Conservation (phyloP, 2,888 invertebrate species). For the Strigamia transsilvanica region DNA sequence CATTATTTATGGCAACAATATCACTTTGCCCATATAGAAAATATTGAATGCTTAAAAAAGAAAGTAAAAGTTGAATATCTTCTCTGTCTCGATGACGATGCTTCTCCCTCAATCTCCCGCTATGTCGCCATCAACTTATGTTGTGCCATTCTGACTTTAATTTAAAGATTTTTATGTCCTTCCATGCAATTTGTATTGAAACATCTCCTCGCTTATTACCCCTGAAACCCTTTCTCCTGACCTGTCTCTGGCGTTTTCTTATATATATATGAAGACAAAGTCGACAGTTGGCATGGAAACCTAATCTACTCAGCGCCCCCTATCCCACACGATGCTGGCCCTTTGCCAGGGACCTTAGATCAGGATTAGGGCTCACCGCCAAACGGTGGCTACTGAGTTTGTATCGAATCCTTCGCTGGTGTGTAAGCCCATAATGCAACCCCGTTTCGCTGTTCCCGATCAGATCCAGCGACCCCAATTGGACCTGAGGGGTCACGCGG, state of each 20-base stretch:
- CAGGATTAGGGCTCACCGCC: constrained; percentile 38
- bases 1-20: too few relatives aligned
- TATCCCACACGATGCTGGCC: constrained; percentile 8
- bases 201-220: constrained; percentile 8
- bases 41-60: too few relatives aligned
- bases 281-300: constrained; percentile 35
- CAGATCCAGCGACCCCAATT: constrained; percentile 12
- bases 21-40: too few relatives aligned
- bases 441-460: not conserved
- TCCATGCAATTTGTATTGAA: constrained; percentile 3
- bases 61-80: too few relatives aligned
- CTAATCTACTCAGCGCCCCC: constrained; percentile 27
- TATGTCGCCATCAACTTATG: not conserved
- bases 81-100: too few relatives aligned
- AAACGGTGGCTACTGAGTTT: constrained; percentile 1
- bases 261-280: constrained; percentile 22
- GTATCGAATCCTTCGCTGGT: constrained; percentile 19
- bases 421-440: constrained; percentile 9
- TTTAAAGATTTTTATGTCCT: constrained; percentile 8
- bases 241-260: constrained; percentile 22
- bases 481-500: not conserved
- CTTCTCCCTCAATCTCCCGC: not conserved
- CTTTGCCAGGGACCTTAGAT: constrained; percentile 9
- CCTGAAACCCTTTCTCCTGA: constrained; percentile 17
- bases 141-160: not conserved